These are phyloP conservation scores for Paedocypris sp. DNA, from an alignment of 2,113 vertebrate species.

Conservation along the genomic window DNA sequence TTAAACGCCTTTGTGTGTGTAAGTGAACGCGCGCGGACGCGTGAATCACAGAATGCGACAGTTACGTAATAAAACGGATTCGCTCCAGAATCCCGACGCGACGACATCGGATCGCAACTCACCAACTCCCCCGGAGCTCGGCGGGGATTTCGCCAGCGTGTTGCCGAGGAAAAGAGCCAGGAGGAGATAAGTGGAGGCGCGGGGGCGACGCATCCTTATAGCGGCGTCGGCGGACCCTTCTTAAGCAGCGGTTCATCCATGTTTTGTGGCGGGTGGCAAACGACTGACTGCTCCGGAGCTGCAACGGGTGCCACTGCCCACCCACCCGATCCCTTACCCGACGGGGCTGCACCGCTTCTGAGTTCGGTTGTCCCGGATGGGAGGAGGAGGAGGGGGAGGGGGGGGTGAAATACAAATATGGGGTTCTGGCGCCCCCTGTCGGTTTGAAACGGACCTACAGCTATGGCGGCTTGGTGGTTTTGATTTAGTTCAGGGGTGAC, in stretches of 20 bases:
- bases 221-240: conserved; percentile 32
- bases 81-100: conserved; percentile 3
- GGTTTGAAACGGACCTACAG: background rate
- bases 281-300: background rate
- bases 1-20: conserved; percentile 31
- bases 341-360: background rate
- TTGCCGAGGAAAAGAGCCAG: conserved; percentile 26
- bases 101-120: conserved; percentile 22
- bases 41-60: background rate
- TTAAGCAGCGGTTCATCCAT: conserved; percentile 35
- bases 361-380: conserved; percentile 24
- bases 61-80: conserved; percentile 26
- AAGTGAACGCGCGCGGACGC: background rate
- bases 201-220: conserved; percentile 37
- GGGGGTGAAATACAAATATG: no score
- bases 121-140: conserved; percentile 31
- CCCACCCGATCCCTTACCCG: conserved; percentile 26
- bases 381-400: conserved; percentile 9
- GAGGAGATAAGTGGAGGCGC: conserved; percentile 15
- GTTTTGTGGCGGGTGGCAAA: conserved; percentile 32
- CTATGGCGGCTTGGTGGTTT: background rate
- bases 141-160: conserved; percentile 27
- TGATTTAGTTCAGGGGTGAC: no score
- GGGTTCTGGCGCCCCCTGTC: conserved; percentile 16
- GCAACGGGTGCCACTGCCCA: conserved; percentile 7